Conservation (phyloP, 2,888 invertebrate genomes). For the Acrocyrtus sp. region DNA sequence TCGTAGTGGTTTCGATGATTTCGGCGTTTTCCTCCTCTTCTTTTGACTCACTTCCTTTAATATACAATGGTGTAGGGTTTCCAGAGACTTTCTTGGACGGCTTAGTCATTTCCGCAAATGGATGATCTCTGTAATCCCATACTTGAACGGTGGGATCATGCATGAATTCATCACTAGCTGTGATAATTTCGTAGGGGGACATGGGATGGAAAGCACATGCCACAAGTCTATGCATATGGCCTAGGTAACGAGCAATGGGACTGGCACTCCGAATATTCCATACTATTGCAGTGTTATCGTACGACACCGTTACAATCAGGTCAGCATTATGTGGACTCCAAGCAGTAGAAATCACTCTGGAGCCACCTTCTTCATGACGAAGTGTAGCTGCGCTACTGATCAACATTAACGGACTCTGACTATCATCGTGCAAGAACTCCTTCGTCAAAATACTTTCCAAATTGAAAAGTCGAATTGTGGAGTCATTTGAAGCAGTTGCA, state of each 20-base stretch:
- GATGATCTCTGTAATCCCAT: slow-evolving; percentile 69
- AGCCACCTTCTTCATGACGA: slow-evolving; percentile 70
- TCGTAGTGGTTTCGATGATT: background rate
- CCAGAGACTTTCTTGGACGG: background rate
- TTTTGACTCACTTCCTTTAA: background rate
- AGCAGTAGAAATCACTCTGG: slow-evolving; percentile 70
- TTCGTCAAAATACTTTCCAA: slow-evolving; percentile 56
- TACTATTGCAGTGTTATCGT: slow-evolving; percentile 77
- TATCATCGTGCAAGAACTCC: slow-evolving; percentile 13
- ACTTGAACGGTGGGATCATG: slow-evolving; percentile 74
- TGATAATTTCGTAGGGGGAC: slow-evolving; percentile 72
- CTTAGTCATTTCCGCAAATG: slow-evolving; percentile 17
- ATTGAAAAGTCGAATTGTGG: slow-evolving; percentile 70
- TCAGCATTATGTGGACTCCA: slow-evolving; percentile 79
- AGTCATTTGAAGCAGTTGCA: slow-evolving; percentile 72
- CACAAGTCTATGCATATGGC: slow-evolving; percentile 71
- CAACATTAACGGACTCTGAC: slow-evolving; percentile 15
- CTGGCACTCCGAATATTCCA: slow-evolving; percentile 73
- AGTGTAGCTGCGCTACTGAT: slow-evolving; percentile 61
- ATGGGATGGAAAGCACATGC: slow-evolving; percentile 75
- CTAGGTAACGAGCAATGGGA: slow-evolving; percentile 72
- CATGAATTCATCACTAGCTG: slow-evolving; percentile 70
- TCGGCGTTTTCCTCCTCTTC: background rate
- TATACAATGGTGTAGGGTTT: background rate
- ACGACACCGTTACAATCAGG: slow-evolving; percentile 75